Conservation (phyloP, 2,113 vertebrate species). For the Otolemur garnettii region DNA sequence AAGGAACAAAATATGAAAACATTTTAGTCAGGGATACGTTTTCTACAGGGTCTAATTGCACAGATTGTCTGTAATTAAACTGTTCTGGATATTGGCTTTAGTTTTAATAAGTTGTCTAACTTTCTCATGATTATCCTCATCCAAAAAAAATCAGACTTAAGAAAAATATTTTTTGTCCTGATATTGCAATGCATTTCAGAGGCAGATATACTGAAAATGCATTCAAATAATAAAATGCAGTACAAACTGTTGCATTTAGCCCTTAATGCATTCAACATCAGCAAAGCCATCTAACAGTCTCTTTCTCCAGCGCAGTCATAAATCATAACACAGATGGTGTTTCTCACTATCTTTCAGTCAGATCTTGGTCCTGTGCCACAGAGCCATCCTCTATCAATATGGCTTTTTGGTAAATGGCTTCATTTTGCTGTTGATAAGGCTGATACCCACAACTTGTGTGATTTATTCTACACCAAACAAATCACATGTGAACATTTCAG, state of each 20-base stretch:
- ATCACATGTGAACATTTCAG: slow-evolving; percentile 70
- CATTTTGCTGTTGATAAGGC: slow-evolving; percentile 72
- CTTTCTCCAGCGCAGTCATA: slow-evolving; percentile 66
- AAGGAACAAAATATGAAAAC: slow-evolving; percentile 72
- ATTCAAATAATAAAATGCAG: slow-evolving; percentile 65
- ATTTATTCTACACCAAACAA: slow-evolving; percentile 71
- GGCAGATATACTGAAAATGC: slow-evolving; percentile 52
- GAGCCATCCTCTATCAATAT: slow-evolving; percentile 59
- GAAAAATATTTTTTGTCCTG: slow-evolving; percentile 54
- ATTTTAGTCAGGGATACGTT: slow-evolving; percentile 67
- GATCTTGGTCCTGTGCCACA: slow-evolving; percentile 53
- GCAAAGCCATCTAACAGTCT: slow-evolving; percentile 50
- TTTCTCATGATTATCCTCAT: slow-evolving; percentile 66
- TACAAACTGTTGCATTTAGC: slow-evolving; percentile 41
- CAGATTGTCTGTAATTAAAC: slow-evolving; percentile 77
- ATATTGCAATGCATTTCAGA: slow-evolving; percentile 62
- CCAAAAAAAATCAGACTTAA: slow-evolving; percentile 72
- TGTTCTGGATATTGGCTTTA: slow-evolving; percentile 70
- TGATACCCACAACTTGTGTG: slow-evolving; percentile 69
- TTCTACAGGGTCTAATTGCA: slow-evolving; percentile 67
- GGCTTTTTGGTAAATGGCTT: slow-evolving; percentile 66
- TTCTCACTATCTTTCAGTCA: slow-evolving; percentile 63
- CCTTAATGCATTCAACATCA: slow-evolving; percentile 45
- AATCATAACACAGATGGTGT: slow-evolving; percentile 79
- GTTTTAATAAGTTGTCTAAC: slow-evolving; percentile 70